Conservation (phyloP, 2,797 vertebrate species). For the Nasua narica region DNA sequence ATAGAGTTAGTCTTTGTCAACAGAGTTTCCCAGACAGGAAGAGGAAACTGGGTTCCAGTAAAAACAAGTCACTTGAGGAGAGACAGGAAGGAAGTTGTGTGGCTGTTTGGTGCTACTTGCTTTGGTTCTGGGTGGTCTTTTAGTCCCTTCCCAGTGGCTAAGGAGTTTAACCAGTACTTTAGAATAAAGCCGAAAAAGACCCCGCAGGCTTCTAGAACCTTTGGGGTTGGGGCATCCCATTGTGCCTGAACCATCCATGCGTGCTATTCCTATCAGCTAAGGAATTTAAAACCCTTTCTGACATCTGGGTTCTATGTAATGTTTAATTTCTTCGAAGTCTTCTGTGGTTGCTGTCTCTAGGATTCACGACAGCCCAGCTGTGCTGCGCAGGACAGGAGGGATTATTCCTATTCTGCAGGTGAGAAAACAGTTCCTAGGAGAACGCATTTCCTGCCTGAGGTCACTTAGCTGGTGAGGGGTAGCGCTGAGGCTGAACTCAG, state of each 20-base stretch:
- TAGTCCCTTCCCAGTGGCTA: not conserved
- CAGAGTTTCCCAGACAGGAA: constrained; percentile 60
- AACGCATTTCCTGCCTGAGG: not conserved
- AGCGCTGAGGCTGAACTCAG: not conserved
- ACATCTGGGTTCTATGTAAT: not conserved
- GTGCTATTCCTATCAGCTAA: not conserved
- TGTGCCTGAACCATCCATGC: fast-evolving
- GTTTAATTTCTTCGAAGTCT: not conserved
- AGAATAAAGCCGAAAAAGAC: not conserved
- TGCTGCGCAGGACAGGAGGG: not conserved
- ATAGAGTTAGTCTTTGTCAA: constrained; percentile 7
- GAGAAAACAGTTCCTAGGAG: not conserved
- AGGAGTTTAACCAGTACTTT: not conserved
- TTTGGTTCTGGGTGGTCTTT: not conserved
- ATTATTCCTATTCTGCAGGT: not conserved
- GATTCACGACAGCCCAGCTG: not conserved
- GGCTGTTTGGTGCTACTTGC: not conserved
- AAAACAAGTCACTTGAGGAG: constrained; percentile 61
- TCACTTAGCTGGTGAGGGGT: not conserved
- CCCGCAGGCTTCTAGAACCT: not conserved
- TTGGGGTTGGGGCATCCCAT: fast-evolving
- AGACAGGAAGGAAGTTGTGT: constrained; percentile 43
- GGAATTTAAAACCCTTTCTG: not conserved
- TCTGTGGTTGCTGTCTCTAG: not conserved
- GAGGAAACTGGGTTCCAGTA: constrained; percentile 57